Evolutionary conservation across 2,797 vertebrate genomes (phyloP), one percentile per base, ranked within the genome.

Genomic region (Scarus forsteni): DNA sequence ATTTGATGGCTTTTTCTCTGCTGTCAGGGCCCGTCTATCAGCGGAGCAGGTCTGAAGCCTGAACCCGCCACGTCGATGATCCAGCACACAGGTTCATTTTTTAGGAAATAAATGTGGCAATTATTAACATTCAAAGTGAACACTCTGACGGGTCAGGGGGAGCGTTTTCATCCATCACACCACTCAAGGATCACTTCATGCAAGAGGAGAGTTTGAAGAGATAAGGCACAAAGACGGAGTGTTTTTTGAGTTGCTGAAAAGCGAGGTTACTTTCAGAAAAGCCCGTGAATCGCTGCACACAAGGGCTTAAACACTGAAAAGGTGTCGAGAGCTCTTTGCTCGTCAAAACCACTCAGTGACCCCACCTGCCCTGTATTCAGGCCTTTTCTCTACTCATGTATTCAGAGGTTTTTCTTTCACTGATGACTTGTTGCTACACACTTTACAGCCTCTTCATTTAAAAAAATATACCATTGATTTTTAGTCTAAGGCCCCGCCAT

Each of bases 11-110:
- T 81, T 85, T 85, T 80, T 68, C 67, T 84, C 70, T 70, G 48
- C 84, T 85, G 86, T 89, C 89, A 85, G 49, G 70, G 42, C 65
- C 69, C 66, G 81, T 91, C 89, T 87, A 83, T 89, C 85, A 86
- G 82, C 44, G 63, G 64, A 63, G 64, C 68, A 63, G 75, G 59
- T 84, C 74, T 63, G 69, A 74, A 63, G 61, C 79, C 57, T 90
- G 85, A 83, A 84, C 66, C 39, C 55, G 66, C 60, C 59, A 80
- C 69, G 79, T 86, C 74, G 6, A 86, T 88, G 83, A 43, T 34
- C 49, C 34, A 0, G 10, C 70, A 65, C 65, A 60, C 44, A 46
- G 48, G 69, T 65, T 83, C 61, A 82, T 80, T 79, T 27, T 70
- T 72, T 77, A 68, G 74, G 70, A 83, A 87, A 87, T 82, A 1